Conservation (phyloP, 2,797 vertebrate genomes). For the Leucoraja ocellata region DNA sequence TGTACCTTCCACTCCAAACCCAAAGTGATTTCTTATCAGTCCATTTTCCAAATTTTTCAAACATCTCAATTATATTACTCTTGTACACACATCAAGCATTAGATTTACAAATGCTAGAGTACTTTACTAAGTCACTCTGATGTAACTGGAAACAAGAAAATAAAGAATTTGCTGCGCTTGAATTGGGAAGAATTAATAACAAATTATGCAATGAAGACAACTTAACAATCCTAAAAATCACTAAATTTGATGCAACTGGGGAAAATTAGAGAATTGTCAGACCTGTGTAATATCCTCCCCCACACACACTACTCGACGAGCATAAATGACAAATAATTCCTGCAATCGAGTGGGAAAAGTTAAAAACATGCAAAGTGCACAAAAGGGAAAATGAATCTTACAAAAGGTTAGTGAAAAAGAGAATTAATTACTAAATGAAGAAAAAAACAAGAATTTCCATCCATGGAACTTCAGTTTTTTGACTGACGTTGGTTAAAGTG, state of each 20-base stretch:
- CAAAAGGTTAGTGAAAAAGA: constrained; percentile 3
- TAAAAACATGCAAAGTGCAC: neutral
- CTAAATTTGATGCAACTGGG: neutral
- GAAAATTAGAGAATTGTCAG: neutral
- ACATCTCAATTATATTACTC: too few species aligned
- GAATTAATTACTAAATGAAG: neutral
- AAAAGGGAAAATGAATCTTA: neutral
- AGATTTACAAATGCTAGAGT: neutral
- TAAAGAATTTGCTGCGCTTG: neutral
- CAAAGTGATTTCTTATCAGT: too few species aligned
- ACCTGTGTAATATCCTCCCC: neutral
- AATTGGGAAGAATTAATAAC: neutral
- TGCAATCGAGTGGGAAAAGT: neutral
- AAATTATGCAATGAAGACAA: neutral
- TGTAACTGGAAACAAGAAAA: neutral
- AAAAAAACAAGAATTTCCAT: neutral
- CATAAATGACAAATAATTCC: neutral
- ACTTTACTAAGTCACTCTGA: neutral
- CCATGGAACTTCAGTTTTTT: neutral
- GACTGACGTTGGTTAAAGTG: neutral
- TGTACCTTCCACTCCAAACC: too few species aligned
- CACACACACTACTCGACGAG: neutral
- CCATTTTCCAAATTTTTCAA: too few species aligned
- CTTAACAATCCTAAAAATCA: neutral
- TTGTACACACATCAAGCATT: neutral